Evolutionary conservation across 2,113 vertebrate species (phyloP).

Genomic region (Callipepla squamata): DNA sequence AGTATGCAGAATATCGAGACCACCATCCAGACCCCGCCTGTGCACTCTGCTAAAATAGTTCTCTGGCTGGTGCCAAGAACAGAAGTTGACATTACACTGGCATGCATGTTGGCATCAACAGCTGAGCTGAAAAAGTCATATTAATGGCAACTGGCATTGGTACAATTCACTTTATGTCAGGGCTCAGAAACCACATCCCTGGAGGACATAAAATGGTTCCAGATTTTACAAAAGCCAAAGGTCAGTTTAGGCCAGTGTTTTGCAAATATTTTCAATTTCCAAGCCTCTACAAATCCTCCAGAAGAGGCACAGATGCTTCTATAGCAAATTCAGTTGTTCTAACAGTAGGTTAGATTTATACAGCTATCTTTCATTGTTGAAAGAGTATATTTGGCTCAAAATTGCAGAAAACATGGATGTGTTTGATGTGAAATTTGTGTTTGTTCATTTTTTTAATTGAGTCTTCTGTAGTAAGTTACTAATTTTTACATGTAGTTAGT

Average conservation of each 20-base stretch:
- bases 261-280: conserved; percentile 17
- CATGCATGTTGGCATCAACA: conserved; percentile 29
- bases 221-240: conserved; percentile 54
- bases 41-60: conserved; percentile 58
- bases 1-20: conserved; percentile 35
- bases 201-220: not conserved
- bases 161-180: not conserved
- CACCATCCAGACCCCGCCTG: conserved; percentile 34
- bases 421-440: not conserved
- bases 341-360: not conserved
- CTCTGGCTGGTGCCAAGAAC: conserved; percentile 44
- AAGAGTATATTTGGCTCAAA: not conserved
- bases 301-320: not conserved
- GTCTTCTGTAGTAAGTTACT: not conserved
- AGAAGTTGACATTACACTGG: conserved; percentile 47
- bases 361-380: not conserved
- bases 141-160: conserved; percentile 15
- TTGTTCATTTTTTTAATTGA: not conserved
- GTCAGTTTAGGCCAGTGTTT: not conserved
- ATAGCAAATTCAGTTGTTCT: not conserved
- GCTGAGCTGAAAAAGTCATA: conserved; percentile 18
- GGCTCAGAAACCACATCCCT: not conserved
- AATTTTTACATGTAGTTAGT: not conserved
- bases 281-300: not conserved
- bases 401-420: not conserved